phyloP scores from a whole-genome alignment of 1,140 invertebrate species.

The Nylanderia fulva region DNA sequence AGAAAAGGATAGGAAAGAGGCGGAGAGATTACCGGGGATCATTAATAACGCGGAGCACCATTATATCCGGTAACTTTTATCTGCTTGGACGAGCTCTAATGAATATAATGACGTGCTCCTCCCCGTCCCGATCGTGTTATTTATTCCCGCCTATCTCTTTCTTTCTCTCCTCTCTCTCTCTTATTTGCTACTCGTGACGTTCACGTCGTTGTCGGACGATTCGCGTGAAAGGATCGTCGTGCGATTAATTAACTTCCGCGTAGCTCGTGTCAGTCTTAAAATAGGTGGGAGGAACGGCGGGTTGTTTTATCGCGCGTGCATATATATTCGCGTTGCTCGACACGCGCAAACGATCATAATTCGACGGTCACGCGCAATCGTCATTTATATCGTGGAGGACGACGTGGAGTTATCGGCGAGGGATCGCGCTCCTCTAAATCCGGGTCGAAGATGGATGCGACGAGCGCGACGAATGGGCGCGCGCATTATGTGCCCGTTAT shows the following conservation, averaged over 20 bases:
- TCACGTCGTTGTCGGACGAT: neutral
- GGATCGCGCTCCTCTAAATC: slow-evolving; percentile 29
- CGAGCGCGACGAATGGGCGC: slow-evolving; percentile 46
- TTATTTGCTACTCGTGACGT: neutral
- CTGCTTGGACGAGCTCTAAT: slow-evolving; percentile 76
- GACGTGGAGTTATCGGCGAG: neutral
- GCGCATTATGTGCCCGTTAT: slow-evolving; percentile 61
- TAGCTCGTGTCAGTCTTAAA: slow-evolving; percentile 8
- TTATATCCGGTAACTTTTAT: slow-evolving; percentile 78
- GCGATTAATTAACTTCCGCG: slow-evolving; percentile 44
- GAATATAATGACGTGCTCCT: slow-evolving; percentile 75
- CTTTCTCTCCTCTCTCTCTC: neutral
- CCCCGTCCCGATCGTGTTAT: slow-evolving; percentile 67
- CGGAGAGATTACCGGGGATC: slow-evolving; percentile 76
- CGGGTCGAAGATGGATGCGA: slow-evolving; percentile 10
- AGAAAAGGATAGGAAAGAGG: slow-evolving; percentile 54
- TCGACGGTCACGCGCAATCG: slow-evolving; percentile 17
- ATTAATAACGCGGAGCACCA: slow-evolving; percentile 77
- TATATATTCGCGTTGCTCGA: neutral
- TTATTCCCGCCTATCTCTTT: slow-evolving; percentile 51
- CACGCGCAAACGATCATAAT: slow-evolving; percentile 7
- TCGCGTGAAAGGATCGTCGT: neutral
- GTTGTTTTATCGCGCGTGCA: slow-evolving; percentile 22
- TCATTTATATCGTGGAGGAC: neutral
- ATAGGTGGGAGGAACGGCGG: neutral